Base-by-base conservation (phyloP, 2,113 vertebrate genomes). In the Proteles cristata region DNA sequence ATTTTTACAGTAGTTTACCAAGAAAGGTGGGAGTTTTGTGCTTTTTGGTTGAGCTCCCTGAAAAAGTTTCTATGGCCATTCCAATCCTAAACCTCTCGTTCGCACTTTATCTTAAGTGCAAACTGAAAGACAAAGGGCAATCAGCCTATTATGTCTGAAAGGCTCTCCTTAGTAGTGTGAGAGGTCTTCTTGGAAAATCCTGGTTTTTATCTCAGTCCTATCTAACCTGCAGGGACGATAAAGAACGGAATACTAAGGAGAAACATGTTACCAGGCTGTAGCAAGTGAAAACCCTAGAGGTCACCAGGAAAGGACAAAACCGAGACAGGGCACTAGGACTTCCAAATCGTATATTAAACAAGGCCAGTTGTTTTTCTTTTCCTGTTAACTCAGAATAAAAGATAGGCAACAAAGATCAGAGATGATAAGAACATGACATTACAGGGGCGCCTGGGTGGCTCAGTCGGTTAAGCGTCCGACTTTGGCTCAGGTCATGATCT, bases 351-450 rank as follows among this genome's bases (percentile, higher is more conserved):
- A 77, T 88, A 69, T 65, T 50, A 91, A 92, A 76, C 4, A 81
- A 79, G 55, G n/a, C 6, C 45, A 53, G 35, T 66, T 48, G 39
- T 39, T 39, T 33, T 25, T 5, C 45, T 33, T 5, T 26, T 35
- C 5, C 23, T 63, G 48, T 53, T 86, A 43, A 96, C 50, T 96
- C 19, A 66, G 69, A 95, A 93, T 91, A 93, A 92, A 97, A 94
- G 19, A 48, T 7, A 71, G 23, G 39, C 26, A 86, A 90, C 55
- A 76, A 90, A 81, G 45, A 58, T 69, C 53, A 69, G 26, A 93
- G 90, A 35, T 71, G 81, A 7, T 66, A 93, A 96, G 39, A 93
- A 74, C 17, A 74, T 61, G 58, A 76, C 6, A 68, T n/a, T 35
- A 73, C 12, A 71, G 39, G 39, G 39, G 39, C 39, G 3, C 39